Evolutionary conservation across 2,888 invertebrate genomes (phyloP), one percentile per base, ranked within the genome.

Genomic region (Macrophya annulata): DNA sequence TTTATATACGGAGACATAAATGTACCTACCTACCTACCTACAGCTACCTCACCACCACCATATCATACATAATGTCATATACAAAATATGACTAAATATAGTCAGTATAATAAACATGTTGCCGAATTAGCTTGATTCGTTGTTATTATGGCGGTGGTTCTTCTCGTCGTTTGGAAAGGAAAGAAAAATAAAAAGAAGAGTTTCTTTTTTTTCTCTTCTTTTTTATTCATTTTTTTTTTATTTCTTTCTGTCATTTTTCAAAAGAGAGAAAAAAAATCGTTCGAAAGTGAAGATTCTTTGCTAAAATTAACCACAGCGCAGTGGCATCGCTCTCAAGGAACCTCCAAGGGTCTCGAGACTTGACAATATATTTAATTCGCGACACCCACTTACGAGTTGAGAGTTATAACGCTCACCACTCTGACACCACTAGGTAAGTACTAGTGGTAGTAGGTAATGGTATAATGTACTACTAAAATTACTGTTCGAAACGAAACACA

Each of bases 351-450:
- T 25, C 12, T 37, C 62, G 62, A 17, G 31, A 21, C 77, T 81
- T 81, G 40, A 59, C 83, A 68, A 83, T 83, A 83, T 83, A 83
- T 83, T 83, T 48, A 65, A 87, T 87, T 87, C 87, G 86, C 87
- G 86, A 87, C 87, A 87, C 87, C 88, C 86, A 88, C 87, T 89
- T 88, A 88, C 87, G 86, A 83, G 87, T 79, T 85, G 84, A 68
- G 48, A 83, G 83, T 71, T 65, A 68, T 25, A 81, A 37, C 51
- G 37, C 31, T 55, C 15, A 77, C 51, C 51, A 31, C 55, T 1
- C 31, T 55, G 55, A 62, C 62, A 62, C 62, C 21, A 62, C 48
- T 76, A n/a, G 25, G 40, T 51, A 55, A 9, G 51, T 25, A 48
- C 31, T 15, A 37, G 37, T 71, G 43, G 37, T 31, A 74, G 45